Base-by-base conservation (phyloP, 1,140 invertebrate species). In the Drosophila pallidifrons region DNA sequence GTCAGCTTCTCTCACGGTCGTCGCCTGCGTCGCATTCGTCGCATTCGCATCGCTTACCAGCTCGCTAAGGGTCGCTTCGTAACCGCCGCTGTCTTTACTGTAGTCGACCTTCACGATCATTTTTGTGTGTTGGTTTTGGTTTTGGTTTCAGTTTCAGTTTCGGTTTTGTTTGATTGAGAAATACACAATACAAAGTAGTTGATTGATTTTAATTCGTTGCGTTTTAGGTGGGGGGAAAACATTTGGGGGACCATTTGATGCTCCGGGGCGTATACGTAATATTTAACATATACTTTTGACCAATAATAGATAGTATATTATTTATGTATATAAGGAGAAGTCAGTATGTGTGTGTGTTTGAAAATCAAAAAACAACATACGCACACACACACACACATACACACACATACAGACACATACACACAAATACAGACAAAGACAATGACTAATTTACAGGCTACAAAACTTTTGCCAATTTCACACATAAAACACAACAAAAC, bases 41-140 rank as follows among this genome's bases (percentile, higher is more conserved):
- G n/a, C 52, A 60, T 51, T 72, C 16, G 59, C 41, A 58, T 67
- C 63, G 57, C 51, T 72, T 20, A 65, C 63, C 69, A 72, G 55
- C 20, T 25, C 20, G 51, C 63, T 68, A 7, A 77, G 63, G 32
- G 63, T 63, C 45, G 63, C 46, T 43, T 77, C 70, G 46, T 63
- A 73, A 60, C 63, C 55, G 58, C 52, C 64, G 60, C 47, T 59
- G 55, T 59, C 59, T 49, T 77, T 74, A 60, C 75, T 80, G 85
- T 88, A 89, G 85, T 89, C 85, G 66, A 89, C 81, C 83, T 87
- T 87, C 65, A 67, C 20, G 35, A 38, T 81, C 30, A 25, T 45
- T 41, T 10, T 57, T 45, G 5, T 32, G 35, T 30, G 43, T 35
- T 20, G 20, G 20, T 20, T 20, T 46, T 58, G 16, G 11, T 66